These are phyloP conservation scores for Phoenicopterus ruber DNA, from an alignment of 2,113 vertebrate genomes.

Conservation along the genomic window DNA sequence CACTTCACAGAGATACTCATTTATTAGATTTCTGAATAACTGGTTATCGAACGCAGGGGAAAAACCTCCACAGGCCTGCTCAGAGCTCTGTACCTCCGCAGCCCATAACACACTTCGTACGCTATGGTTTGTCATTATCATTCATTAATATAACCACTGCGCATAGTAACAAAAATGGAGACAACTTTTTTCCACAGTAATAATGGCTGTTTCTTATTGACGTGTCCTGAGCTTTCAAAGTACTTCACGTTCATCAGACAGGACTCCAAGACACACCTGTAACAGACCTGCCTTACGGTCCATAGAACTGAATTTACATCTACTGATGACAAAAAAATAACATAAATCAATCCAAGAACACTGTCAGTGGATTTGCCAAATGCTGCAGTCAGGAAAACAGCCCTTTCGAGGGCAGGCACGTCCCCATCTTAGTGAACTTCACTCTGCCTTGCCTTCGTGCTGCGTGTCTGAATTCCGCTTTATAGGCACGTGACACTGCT, in stretches of 20 bases:
- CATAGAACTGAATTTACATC: neutral
- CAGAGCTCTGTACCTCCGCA: neutral
- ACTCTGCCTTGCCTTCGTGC: neutral
- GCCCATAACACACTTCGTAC: neutral
- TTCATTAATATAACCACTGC: neutral
- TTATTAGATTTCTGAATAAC: neutral
- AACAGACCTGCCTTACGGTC: neutral
- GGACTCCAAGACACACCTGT: neutral
- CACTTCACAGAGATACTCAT: constrained; percentile 6
- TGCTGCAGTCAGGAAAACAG: neutral
- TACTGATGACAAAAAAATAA: no score
- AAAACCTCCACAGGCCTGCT: neutral
- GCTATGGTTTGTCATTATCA: neutral
- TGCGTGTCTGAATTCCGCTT: neutral
- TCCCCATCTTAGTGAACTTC: neutral
- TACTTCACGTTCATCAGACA: neutral
- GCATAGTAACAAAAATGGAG: neutral
- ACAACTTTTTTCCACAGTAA: neutral
- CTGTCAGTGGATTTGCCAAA: neutral
- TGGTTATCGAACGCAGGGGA: neutral
- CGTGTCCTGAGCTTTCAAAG: neutral
- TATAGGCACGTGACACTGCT: accelerated
- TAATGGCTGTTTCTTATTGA: neutral
- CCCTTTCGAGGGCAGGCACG: neutral
- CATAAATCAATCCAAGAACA: neutral